Conservation (phyloP, 2,888 invertebrate genomes). For the Bombylius discolor region DNA sequence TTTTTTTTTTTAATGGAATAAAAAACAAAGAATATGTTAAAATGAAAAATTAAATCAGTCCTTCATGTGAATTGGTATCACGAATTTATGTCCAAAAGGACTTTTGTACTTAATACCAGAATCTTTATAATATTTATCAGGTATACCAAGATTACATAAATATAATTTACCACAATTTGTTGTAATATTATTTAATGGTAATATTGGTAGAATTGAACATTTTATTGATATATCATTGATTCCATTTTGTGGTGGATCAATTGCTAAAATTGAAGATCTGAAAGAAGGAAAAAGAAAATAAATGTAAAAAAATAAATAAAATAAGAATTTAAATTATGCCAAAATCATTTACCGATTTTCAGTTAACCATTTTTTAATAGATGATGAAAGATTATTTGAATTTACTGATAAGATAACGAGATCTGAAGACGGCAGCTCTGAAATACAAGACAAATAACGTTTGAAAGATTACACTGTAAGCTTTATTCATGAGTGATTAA, state of each 20-base stretch:
- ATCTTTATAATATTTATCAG: slow-evolving; percentile 59
- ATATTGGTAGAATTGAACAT: slow-evolving; percentile 55
- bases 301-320: neutral
- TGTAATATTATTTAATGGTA: slow-evolving; percentile 52
- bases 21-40: too few species aligned
- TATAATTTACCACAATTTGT: slow-evolving; percentile 56
- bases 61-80: slow-evolving; percentile 54
- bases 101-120: slow-evolving; percentile 67
- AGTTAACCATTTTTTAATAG: slow-evolving; percentile 54
- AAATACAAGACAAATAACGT: slow-evolving; percentile 3
- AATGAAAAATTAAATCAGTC: slow-evolving; percentile 24
- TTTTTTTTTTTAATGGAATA: too few species aligned
- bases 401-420: slow-evolving; percentile 35
- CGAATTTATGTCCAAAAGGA: slow-evolving; percentile 73
- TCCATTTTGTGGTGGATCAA: slow-evolving; percentile 62
- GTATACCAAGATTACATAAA: slow-evolving; percentile 74
- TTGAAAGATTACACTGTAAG: too few species aligned
- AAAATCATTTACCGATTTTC: slow-evolving; percentile 38
- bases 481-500: too few species aligned
- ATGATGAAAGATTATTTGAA: slow-evolving; percentile 34
- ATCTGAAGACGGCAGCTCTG: slow-evolving; percentile 36
- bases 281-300: neutral
- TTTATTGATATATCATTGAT: slow-evolving; percentile 47
- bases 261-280: slow-evolving; percentile 56
- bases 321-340: neutral